These are phyloP conservation scores for Melikaiella ostensackeni DNA, from an alignment of 2,888 invertebrate species.

Conservation along the genomic window DNA sequence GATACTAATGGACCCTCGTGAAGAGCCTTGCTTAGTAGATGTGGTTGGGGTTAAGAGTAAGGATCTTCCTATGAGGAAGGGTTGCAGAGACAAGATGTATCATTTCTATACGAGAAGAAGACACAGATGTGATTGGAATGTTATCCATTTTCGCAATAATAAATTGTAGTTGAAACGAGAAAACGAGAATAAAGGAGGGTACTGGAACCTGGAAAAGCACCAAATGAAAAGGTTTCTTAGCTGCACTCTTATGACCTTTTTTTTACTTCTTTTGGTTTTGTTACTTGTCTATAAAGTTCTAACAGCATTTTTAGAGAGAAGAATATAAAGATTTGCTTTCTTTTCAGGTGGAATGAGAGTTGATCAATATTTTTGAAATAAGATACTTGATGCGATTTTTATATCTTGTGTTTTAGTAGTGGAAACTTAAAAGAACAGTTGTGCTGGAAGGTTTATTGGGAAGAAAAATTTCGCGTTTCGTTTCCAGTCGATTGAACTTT, in stretches of 20 bases:
- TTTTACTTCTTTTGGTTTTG: not conserved
- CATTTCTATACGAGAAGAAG: not conserved
- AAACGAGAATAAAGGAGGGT: constrained; percentile 22
- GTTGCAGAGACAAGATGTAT: not conserved
- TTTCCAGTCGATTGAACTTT: constrained; percentile 33
- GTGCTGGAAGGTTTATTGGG: constrained; percentile 10
- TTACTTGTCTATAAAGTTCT: not conserved
- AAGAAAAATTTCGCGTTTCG: constrained; percentile 25
- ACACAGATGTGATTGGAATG: not conserved
- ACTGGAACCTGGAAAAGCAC: constrained; percentile 60
- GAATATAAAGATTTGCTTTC: not conserved
- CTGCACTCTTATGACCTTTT: constrained; percentile 30
- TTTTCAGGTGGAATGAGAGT: not conserved
- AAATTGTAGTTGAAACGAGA: constrained; percentile 42
- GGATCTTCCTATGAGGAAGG: not conserved
- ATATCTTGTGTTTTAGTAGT: not conserved
- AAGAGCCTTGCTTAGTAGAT: too few relatives aligned
- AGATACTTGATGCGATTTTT: not conserved
- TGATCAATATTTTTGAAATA: not conserved
- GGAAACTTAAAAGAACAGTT: constrained; percentile 6
- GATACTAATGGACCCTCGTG: too few relatives aligned
- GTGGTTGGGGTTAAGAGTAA: too few relatives aligned
- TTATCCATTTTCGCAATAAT: constrained; percentile 41
- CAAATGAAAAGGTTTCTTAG: constrained; percentile 63
- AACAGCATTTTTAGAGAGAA: not conserved